phyloP scores from a whole-genome alignment of 1,140 invertebrate genomes.

The Diploscapter pachys region DNA sequence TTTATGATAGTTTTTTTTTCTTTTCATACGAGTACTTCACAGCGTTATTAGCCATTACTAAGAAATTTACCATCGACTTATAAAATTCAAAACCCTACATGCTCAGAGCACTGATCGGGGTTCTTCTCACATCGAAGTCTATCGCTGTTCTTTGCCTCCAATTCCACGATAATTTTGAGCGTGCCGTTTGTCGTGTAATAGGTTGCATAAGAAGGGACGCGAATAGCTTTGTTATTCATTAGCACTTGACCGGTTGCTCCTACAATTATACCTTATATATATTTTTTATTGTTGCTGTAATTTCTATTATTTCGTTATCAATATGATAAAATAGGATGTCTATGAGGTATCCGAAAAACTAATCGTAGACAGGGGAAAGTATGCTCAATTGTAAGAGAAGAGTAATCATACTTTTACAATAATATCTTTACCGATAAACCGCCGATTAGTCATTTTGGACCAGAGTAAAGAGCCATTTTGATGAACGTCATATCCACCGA shows the following conservation, averaged over 20 bases:
- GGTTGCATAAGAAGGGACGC: conserved; percentile 57
- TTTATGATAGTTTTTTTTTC: background rate
- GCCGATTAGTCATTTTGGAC: conserved; percentile 57
- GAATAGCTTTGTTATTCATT: conserved; percentile 58
- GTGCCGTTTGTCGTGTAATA: conserved; percentile 54
- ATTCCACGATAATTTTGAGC: conserved; percentile 54
- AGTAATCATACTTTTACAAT: background rate
- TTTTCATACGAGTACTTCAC: background rate
- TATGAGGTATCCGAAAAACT: too few species aligned
- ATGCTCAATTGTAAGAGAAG: too few species aligned
- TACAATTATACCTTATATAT: conserved; percentile 6
- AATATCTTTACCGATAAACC: conserved; percentile 49
- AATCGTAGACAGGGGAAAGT: background rate
- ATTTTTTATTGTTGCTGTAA: background rate
- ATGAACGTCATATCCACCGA: conserved; percentile 44
- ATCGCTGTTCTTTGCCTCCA: conserved; percentile 50
- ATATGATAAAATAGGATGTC: too few species aligned
- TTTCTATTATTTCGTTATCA: too few species aligned
- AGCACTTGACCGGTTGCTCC: conserved; percentile 54
- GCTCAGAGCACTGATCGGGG: conserved; percentile 54
- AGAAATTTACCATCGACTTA: background rate
- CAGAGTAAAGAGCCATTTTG: conserved; percentile 50
- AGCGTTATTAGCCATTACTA: background rate
- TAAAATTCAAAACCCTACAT: conserved; percentile 31
- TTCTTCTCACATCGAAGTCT: conserved; percentile 45